A percentile compares a stretch with the other conserved stretches of the same genome.
Evolutionary conservation across 2,113 vertebrate species (phyloP).

Genomic region (Rallus limicola): DNA sequence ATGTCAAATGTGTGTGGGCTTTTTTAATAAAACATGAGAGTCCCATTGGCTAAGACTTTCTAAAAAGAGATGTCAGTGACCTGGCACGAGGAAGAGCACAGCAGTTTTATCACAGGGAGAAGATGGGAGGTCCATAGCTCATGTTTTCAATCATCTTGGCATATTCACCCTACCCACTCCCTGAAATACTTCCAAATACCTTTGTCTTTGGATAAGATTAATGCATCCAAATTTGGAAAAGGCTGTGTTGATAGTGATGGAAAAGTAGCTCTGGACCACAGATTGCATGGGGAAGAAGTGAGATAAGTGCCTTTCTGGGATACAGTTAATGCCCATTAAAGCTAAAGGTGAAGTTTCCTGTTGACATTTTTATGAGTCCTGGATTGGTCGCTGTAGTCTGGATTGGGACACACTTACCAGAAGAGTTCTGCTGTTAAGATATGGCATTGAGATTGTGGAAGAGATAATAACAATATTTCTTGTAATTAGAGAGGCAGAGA

Average conservation of each 20-base stretch:
- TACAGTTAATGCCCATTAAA: not conserved
- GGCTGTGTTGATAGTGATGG: not conserved
- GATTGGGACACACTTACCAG: fast-evolving
- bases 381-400: not conserved
- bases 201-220: fast-evolving
- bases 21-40: not conserved
- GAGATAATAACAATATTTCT: not conserved
- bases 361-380: not conserved
- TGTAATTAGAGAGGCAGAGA: not conserved
- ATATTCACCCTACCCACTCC: not conserved
- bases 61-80: not conserved
- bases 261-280: not conserved
- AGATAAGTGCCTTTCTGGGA: not conserved
- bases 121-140: not conserved
- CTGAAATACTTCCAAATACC: not conserved
- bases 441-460: not conserved
- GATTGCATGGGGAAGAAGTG: not conserved
- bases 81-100: not conserved
- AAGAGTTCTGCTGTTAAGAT: not conserved
- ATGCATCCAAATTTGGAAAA: not conserved
- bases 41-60: not conserved
- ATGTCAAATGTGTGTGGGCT: not conserved
- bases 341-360: not conserved
- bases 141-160: not conserved
- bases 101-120: not conserved